Evolutionary conservation across 2,888 invertebrate genomes (phyloP).

Genomic region (Drosophila fungiperda): DNA sequence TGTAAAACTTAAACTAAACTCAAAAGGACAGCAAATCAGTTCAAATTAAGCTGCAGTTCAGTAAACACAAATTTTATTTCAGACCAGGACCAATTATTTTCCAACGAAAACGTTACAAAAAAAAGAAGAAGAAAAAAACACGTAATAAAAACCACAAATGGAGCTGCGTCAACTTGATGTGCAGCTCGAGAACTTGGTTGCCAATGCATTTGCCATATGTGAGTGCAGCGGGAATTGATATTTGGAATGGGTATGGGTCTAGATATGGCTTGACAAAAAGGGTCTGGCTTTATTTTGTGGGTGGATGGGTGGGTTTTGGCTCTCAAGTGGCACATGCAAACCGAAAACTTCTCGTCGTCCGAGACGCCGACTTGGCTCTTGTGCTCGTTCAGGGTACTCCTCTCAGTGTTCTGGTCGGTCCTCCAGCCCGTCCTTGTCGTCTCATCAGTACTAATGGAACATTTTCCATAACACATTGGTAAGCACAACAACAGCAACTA

Average conservation of each 20-base stretch:
- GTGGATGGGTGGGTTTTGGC: conserved; percentile 6
- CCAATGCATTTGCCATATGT: conserved; percentile 49
- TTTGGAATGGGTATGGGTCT: conserved; percentile 8
- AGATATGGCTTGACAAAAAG: neutral
- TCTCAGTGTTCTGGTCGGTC: conserved; percentile 10
- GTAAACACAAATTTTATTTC: conserved; percentile 8
- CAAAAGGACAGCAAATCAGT: neutral
- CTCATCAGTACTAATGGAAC: conserved; percentile 82
- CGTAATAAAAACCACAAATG: conserved; percentile 1
- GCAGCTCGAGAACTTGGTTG: conserved; percentile 19
- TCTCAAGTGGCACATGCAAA: conserved; percentile 36
- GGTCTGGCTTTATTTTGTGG: neutral
- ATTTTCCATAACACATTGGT: conserved; percentile 78
- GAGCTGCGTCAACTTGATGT: conserved; percentile 29
- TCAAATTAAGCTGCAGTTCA: conserved; percentile 5
- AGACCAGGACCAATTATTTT: conserved; percentile 42
- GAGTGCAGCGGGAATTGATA: conserved; percentile 36
- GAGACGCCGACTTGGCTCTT: conserved; percentile 29
- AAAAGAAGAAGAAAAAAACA: neutral
- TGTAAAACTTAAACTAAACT: neutral
- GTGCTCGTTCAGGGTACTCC: conserved; percentile 10
- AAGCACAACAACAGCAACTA: conserved; percentile 47
- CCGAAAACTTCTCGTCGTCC: conserved; percentile 47
- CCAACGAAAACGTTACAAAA: neutral
- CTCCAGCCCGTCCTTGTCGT: conserved; percentile 45